Evolutionary conservation across 1,140 invertebrate genomes (phyloP), one percentile per base, ranked within the genome.

Genomic region (Formica exsecta): DNA sequence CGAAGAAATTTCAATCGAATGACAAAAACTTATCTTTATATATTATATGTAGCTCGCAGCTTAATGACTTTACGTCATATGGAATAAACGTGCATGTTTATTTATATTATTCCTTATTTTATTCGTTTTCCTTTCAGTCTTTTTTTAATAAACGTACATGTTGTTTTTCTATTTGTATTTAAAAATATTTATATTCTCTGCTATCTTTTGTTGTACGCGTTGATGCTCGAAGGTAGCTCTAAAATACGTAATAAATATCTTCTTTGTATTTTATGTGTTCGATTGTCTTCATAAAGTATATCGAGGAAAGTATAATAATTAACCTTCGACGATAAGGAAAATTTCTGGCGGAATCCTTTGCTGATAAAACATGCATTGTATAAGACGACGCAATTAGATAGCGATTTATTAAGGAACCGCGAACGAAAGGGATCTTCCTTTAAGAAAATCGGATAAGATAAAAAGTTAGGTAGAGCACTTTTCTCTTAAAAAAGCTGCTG

Each of bases 1-100:
- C 32, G 22, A 73, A 85, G 32, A 36, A 79, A 36, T 68, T 85
- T 75, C 65, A 79, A 73, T 73, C 57, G 64, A 84, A 32, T n/a
- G 66, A 57, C 66, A 57, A n/a, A 32, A 8, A 57, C 9, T 38
- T 16, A 1, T n/a, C 25, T 25, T 6, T 41, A 71, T 16, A 71
- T 48, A 51, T 68, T 19, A 44, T 44, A 44, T 29, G 32, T 29
- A 48, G 44, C 44, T 48, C 29, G 41, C 44, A n/a, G 29, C 25
- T 71, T 70, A 25, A 25, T 61, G 3, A 61, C 3, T 61, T 8
- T 29, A 61, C 6, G 6, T 66, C 6, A 29, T 19, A 19, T 64
- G 6, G 2, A 29, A 64, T 29, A 4, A 32, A 32, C 8, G 2
- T 66, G 2, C 36, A 25, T 68, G 8, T 44, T 68, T 0, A 44